Percentiles rank a stretch among this genome's conserved stretches.
These are phyloP conservation scores for Pachydiplax longipennis DNA, from an alignment of 2,888 invertebrate genomes.

Conservation along the genomic window DNA sequence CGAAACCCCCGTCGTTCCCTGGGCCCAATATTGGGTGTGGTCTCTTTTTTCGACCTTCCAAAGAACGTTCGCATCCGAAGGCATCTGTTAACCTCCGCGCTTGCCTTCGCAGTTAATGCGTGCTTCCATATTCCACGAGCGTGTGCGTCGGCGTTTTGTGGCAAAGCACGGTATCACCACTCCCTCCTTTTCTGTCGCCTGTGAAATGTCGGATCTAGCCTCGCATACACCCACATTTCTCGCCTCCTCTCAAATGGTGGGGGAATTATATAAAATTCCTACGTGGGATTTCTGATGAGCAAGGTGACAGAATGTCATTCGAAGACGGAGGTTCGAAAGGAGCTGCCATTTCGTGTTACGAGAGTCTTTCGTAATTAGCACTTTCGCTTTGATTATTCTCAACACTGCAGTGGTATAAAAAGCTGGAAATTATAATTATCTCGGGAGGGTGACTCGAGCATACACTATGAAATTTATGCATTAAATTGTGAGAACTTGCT, in stretches of 20 bases:
- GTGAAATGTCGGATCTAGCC: not conserved
- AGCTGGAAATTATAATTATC: no score
- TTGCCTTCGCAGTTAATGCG: not conserved
- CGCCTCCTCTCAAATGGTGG: not conserved
- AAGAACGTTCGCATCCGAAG: not conserved
- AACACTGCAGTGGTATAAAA: no score
- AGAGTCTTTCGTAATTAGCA: no score
- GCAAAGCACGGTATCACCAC: not conserved
- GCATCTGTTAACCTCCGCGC: not conserved
- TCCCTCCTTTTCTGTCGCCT: not conserved
- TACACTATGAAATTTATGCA: no score
- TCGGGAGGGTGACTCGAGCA: no score
- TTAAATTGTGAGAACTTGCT: no score
- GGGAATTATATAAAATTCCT: no score
- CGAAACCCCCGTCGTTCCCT: not conserved
- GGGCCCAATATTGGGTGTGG: not conserved
- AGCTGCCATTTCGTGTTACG: no score
- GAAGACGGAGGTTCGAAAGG: no score
- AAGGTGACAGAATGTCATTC: no score
- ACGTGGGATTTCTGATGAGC: no score
- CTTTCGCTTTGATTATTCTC: no score
- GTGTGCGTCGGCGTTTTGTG: not conserved
- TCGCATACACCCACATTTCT: not conserved
- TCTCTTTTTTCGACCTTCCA: not conserved
- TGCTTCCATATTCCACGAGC: constrained; percentile 11